A percentile compares a stretch with the other conserved stretches of the same genome.
Conservation (phyloP, 2,797 vertebrate genomes). For the Anguilla obscura region DNA sequence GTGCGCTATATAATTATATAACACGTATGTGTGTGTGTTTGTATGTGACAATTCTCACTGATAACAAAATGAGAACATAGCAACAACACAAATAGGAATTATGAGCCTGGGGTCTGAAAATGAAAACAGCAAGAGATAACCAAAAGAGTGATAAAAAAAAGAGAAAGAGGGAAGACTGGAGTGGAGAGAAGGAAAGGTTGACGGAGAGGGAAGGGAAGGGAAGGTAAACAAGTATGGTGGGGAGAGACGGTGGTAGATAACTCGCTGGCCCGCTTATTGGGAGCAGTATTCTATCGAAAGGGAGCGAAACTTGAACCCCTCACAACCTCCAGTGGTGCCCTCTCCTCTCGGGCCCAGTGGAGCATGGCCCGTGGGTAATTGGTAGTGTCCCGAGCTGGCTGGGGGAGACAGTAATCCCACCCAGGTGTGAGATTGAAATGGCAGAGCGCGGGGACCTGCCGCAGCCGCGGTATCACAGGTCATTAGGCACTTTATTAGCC, state of each 20-base stretch:
- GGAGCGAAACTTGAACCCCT: not conserved
- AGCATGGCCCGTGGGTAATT: conserved; percentile 13
- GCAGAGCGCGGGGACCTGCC: not conserved
- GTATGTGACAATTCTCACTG: conserved; percentile 42
- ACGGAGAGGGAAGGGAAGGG: not conserved
- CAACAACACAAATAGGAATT: not conserved
- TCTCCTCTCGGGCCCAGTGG: conserved; percentile 30
- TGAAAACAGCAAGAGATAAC: conserved; percentile 31
- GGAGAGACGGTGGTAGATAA: not conserved
- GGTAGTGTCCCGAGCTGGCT: not conserved
- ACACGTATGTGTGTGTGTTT: conserved; percentile 30
- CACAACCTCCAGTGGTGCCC: not conserved
- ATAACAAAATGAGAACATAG: conserved; percentile 26
- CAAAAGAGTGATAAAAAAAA: conserved; percentile 32
- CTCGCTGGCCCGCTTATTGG: no score
- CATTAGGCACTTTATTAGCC: conserved; percentile 58
- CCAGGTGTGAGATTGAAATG: conserved; percentile 29
- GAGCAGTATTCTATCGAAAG: not conserved
- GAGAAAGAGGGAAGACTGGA: not conserved
- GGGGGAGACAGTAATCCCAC: not conserved
- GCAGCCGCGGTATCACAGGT: conserved; percentile 39
- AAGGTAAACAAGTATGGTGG: not conserved
- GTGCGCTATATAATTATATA: not conserved
- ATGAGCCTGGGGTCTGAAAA: not conserved
- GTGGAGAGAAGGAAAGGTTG: not conserved